Evolutionary conservation across 2,888 invertebrate genomes (phyloP), one percentile per base, ranked within the genome.

Genomic region (Clusia tigrina): DNA sequence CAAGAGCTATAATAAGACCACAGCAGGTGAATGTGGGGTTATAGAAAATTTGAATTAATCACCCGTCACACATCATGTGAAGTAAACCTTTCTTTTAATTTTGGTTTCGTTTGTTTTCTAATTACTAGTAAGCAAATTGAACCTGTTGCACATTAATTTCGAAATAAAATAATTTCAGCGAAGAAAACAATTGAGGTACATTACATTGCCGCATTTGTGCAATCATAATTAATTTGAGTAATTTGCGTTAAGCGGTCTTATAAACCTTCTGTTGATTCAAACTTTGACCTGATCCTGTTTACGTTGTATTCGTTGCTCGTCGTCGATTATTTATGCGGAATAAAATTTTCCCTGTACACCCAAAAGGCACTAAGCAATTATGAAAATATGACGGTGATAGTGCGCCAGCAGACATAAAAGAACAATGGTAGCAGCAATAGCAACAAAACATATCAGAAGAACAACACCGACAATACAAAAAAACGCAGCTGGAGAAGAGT

Each of bases 161-260:
- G n/a, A n/a, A n/a, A n/a, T n/a, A n/a, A n/a, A n/a, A n/a, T n/a
- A n/a, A n/a, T n/a, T n/a, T n/a, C n/a, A n/a, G n/a, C n/a, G n/a
- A n/a, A n/a, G n/a, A n/a, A n/a, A n/a, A n/a, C n/a, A n/a, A n/a
- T n/a, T n/a, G n/a, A n/a, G n/a, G n/a, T n/a, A n/a, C n/a, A n/a
- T n/a, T n/a, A 15, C 42, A 42, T 51, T 23, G 22, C 17, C 18
- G 24, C 62, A 69, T 72, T 76, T 71, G 71, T 71, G 67, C 76
- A 73, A 75, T 72, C 73, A 74, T 74, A 77, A 77, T 76, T 76
- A 77, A 78, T 78, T 77, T 78, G 71, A 69, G 66, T 70, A 75
- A 75, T 77, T 74, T 76, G 68, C 75, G 69, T 66, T 68, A 67
- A 71, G 65, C 63, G 26, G 48, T 62, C 58, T 58, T 67, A 69